phyloP scores from a whole-genome alignment of 1,140 invertebrate genomes.

The Hycleus cichorii region DNA sequence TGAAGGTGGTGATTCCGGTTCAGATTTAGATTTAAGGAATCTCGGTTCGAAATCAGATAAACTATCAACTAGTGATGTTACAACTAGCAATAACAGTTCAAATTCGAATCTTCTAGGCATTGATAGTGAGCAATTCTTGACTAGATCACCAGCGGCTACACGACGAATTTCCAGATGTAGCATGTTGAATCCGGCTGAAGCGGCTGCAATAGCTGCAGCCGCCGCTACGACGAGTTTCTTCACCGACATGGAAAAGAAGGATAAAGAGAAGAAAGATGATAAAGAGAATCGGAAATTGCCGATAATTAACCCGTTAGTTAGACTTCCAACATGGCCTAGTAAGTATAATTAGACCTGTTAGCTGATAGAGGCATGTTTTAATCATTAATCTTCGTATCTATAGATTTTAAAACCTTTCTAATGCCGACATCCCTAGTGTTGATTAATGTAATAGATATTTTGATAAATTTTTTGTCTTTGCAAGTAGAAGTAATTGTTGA shows the following conservation, averaged over 20 bases:
- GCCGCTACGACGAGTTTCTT: conserved; percentile 45
- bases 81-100: conserved; percentile 36
- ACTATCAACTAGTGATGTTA: conserved; percentile 35
- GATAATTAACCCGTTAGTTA: conserved; percentile 84
- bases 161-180: conserved; percentile 71
- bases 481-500: conserved; percentile 12
- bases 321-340: conserved; percentile 81
- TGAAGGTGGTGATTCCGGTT: conserved; percentile 31
- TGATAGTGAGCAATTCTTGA: conserved; percentile 54
- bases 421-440: too few relatives aligned
- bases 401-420: too few relatives aligned
- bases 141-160: conserved; percentile 64
- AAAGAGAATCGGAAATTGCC: conserved; percentile 59
- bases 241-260: conserved; percentile 36
- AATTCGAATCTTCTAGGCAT: conserved; percentile 53
- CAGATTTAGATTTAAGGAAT: conserved; percentile 42
- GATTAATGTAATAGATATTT: too few relatives aligned
- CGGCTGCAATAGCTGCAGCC: conserved; percentile 50
- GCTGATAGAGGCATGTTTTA: background rate
- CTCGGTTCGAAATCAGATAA: conserved; percentile 42
- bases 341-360: conserved; percentile 39
- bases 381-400: too few relatives aligned
- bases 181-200: conserved; percentile 58
- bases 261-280: conserved; percentile 33
- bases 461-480: background rate